A percentile compares a stretch with the other conserved stretches of the same genome.
phyloP scores from a whole-genome alignment of 2,797 vertebrate genomes.

The Scolopax bukidnonensis region DNA sequence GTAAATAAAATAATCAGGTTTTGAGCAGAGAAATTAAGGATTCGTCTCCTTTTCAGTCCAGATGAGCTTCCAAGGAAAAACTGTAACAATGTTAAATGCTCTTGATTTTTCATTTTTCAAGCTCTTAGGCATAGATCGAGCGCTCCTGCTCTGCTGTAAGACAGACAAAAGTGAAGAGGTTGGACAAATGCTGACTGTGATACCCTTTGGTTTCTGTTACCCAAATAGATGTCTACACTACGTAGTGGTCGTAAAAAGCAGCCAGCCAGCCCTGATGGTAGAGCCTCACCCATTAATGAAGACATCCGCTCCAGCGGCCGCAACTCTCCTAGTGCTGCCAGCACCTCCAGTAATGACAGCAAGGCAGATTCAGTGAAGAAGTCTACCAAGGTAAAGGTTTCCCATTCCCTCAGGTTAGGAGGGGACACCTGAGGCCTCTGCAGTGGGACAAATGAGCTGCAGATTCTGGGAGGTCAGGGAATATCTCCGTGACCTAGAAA shows the following conservation, averaged over 20 bases:
- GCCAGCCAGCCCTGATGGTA: conserved; percentile 95
- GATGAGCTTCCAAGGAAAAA: not conserved
- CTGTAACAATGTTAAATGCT: fast-evolving
- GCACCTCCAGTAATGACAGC: conserved; percentile 98
- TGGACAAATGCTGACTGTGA: not conserved
- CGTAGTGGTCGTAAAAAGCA: conserved; percentile 99
- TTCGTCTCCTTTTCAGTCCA: not conserved
- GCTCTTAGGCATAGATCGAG: not conserved
- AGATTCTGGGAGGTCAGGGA: not conserved
- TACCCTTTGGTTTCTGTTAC: not conserved
- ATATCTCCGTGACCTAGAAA: not conserved
- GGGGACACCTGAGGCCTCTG: not conserved
- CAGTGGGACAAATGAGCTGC: fast-evolving
- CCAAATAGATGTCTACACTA: conserved; percentile 94
- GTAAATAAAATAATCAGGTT: not conserved
- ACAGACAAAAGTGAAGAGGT: fast-evolving
- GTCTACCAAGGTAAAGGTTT: conserved; percentile 85
- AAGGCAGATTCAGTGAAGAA: conserved; percentile 94
- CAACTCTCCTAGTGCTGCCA: conserved; percentile 95
- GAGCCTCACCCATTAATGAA: conserved; percentile 92
- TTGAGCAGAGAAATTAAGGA: not conserved
- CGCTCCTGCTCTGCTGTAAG: not conserved
- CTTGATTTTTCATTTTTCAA: not conserved
- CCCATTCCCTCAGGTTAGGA: fast-evolving
- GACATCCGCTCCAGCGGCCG: conserved; percentile 95